phyloP scores from a whole-genome alignment of 1,140 invertebrate genomes.

The Muscidifurax raptorellus region DNA sequence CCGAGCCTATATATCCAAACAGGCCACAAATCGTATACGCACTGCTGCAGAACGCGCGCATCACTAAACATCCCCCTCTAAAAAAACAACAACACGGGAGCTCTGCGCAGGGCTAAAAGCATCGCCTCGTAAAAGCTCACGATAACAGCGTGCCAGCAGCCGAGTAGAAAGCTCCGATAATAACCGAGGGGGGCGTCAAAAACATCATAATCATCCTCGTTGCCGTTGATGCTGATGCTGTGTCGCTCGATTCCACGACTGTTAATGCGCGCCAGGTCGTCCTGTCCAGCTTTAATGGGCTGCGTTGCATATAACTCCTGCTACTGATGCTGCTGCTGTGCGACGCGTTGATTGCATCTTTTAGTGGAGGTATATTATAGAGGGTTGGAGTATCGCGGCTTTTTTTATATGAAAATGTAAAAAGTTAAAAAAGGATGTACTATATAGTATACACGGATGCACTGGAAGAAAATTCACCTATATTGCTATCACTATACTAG shows the following conservation, averaged over 20 bases:
- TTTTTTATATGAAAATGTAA: too few species aligned
- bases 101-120: neutral
- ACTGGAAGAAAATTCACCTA: too few species aligned
- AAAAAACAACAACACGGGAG: neutral
- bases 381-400: too few species aligned
- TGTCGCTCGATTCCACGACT: neutral
- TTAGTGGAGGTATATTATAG: neutral
- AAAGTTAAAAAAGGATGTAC: too few species aligned
- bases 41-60: too few species aligned
- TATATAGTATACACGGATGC: too few species aligned
- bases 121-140: constrained; percentile 27
- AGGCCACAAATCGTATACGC: neutral
- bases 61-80: neutral
- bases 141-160: neutral
- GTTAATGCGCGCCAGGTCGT: neutral
- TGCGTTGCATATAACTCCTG: neutral
- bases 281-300: neutral
- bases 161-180: constrained; percentile 26
- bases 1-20: neutral
- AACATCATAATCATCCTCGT: neutral
- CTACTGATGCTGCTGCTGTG: too few species aligned
- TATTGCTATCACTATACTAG: neutral
- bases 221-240: neutral
- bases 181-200: constrained; percentile 13
- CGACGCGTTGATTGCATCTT: neutral